Base-by-base conservation (phyloP, 2,113 vertebrate species). In the Emydura subglobosa region DNA sequence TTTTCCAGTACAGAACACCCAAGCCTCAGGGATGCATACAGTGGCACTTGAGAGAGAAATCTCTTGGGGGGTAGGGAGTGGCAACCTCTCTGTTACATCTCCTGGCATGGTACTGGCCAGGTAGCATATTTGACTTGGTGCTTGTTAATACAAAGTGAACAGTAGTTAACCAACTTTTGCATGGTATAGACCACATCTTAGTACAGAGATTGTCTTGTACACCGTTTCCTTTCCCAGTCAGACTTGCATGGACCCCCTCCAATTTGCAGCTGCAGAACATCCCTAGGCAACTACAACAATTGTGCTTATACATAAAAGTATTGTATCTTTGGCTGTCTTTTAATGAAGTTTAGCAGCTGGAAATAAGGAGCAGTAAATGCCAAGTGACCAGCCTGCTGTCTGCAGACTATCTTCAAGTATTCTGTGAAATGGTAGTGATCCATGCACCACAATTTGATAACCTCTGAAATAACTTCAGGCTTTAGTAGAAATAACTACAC, bases 201-300 rank as follows among this genome's bases (percentile, higher is more conserved):
- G 29, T 61, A 65, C 8, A 29, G 47, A 81, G 22, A 49, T 39
- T 61, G 34, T 11, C 7, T 34, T 65, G 5, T 92, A 19, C 39
- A 85, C 85, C 11, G 3, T 39, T 83, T 92, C 90, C 55, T 89
- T 91, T 92, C 65, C 42, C 12, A 6, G n/a, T 82, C 83, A 65
- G 8, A 27, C 7, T 42, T 65, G 1, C 4, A 4, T 88, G 10
- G 7, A 42, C 90, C 0, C 0, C 54, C 39, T 44, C 82, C 11
- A 29, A 1, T 39, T 93, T 86, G 85, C 53, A 47, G 79, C n/a
- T 68, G 34, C 65, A 68, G n/a, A 68, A 68, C 17, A n/a, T 31
- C 4, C 34, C 16, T 68, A 19, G 89, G 42, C 14, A 84, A 59
- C n/a, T 84, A 31, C 9, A 76, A 13, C 0, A 1, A 55, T 87